These are phyloP conservation scores for Setipinna tenuifilis DNA, from an alignment of 2,797 vertebrate genomes.

Conservation along the genomic window DNA sequence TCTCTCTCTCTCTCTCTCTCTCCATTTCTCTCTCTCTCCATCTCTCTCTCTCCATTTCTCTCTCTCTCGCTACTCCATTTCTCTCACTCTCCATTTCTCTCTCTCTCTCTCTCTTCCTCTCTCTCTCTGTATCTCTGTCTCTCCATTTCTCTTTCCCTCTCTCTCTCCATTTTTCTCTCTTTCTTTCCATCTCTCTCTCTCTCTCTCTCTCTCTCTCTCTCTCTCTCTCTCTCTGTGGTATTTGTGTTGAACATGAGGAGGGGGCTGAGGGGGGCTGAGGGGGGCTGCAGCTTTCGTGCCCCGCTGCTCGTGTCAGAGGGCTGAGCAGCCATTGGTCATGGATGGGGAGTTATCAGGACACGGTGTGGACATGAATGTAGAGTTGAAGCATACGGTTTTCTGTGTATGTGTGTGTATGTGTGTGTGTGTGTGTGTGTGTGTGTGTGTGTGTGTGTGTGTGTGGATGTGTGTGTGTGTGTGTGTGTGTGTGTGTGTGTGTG, in stretches of 20 bases:
- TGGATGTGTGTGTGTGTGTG: not conserved
- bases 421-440: not conserved
- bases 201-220: not conserved
- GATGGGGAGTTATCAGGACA: not conserved
- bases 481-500: not conserved
- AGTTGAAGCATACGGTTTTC: not conserved
- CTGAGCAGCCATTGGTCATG: not conserved
- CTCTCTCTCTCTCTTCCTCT: not conserved
- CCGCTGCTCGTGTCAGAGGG: not conserved
- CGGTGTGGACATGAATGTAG: not conserved
- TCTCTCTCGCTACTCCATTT: not conserved
- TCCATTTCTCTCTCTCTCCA: not conserved
- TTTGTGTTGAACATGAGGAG: not conserved
- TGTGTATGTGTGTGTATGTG: not conserved
- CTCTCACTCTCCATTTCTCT: too few relatives aligned
- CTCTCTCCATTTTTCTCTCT: conserved; percentile 17
- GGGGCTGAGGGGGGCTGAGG: too few relatives aligned
- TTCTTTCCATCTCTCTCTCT: not conserved
- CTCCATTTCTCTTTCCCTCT: not conserved
- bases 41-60: not conserved
- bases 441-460: not conserved
- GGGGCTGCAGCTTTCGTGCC: not conserved
- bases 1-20: not conserved
- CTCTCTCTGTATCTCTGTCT: not conserved
- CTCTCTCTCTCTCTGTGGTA: not conserved